Percentiles rank a stretch among this genome's conserved stretches.
phyloP scores from a whole-genome alignment of 2,797 vertebrate species.

The Numenius phaeopus region DNA sequence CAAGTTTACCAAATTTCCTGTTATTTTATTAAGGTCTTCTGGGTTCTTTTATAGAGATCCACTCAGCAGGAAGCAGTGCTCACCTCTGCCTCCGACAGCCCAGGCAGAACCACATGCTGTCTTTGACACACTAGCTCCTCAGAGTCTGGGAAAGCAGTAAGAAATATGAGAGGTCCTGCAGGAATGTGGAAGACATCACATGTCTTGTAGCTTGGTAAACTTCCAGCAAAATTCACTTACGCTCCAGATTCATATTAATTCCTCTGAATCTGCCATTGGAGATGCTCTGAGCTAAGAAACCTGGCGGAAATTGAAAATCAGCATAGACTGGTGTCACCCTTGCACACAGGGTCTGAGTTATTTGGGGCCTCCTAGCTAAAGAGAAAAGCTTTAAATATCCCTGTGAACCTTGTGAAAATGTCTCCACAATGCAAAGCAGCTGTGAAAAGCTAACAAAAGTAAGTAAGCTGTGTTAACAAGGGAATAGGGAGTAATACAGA shows the following conservation, averaged over 20 bases:
- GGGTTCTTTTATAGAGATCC: neutral
- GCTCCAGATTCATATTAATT: neutral
- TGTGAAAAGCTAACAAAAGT: neutral
- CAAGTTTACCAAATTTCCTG: neutral
- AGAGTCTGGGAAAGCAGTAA: slow-evolving; percentile 14
- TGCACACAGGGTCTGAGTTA: neutral
- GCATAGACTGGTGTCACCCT: neutral
- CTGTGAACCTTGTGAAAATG: neutral
- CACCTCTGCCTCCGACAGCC: neutral
- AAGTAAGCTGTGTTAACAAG: neutral
- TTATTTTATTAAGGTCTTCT: neutral
- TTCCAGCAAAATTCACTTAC: neutral
- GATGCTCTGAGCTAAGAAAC: neutral
- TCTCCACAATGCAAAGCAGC: slow-evolving; percentile 10
- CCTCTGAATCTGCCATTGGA: neutral
- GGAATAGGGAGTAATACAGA: neutral
- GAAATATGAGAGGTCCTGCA: slow-evolving; percentile 24
- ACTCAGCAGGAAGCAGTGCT: neutral
- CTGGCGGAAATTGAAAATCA: neutral
- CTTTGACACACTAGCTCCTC: neutral
- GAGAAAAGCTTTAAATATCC: neutral
- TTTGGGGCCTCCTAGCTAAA: neutral
- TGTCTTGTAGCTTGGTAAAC: neutral
- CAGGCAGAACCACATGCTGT: rapidly evolving
- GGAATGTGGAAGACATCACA: neutral